Evolutionary conservation across 2,888 invertebrate genomes (phyloP).

Genomic region (Macrosoma leucophasiata): DNA sequence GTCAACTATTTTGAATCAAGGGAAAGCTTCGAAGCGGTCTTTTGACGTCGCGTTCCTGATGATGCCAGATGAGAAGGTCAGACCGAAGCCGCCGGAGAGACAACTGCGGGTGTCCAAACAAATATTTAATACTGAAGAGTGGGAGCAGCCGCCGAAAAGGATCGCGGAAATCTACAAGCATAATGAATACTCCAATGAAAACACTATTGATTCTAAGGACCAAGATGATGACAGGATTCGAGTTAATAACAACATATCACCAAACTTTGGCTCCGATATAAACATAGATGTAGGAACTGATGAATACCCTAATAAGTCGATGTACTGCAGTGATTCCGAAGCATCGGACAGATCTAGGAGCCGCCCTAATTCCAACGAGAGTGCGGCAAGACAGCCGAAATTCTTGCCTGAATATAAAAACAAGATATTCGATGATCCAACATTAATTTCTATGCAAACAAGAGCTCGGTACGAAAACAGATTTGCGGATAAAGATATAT

Average conservation of each 20-base stretch:
- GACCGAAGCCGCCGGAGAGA: slow-evolving; percentile 77
- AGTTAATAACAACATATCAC: slow-evolving; percentile 64
- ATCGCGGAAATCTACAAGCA: slow-evolving; percentile 64
- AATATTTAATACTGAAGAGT: slow-evolving; percentile 65
- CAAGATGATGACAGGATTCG: slow-evolving; percentile 61
- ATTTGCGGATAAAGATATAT: slow-evolving; percentile 67
- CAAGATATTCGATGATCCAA: slow-evolving; percentile 78
- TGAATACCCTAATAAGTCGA: slow-evolving; percentile 64
- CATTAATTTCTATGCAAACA: slow-evolving; percentile 66
- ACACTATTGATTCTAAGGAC: slow-evolving; percentile 51
- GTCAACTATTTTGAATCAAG: slow-evolving; percentile 46
- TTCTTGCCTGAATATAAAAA: slow-evolving; percentile 71
- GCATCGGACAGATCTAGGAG: slow-evolving; percentile 68
- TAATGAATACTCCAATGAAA: slow-evolving; percentile 55
- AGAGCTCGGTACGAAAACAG: slow-evolving; percentile 69
- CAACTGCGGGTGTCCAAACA: slow-evolving; percentile 71
- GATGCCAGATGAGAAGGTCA: slow-evolving; percentile 89
- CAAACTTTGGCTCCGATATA: slow-evolving; percentile 64
- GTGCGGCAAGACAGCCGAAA: slow-evolving; percentile 70
- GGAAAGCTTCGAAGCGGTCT: slow-evolving; percentile 81
- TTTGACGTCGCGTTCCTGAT: slow-evolving; percentile 94
- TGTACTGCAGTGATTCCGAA: slow-evolving; percentile 70
- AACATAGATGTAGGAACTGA: slow-evolving; percentile 72
- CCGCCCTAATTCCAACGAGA: slow-evolving; percentile 72
- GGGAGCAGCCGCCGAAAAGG: slow-evolving; percentile 59